These are phyloP conservation scores for Siniperca scherzeri DNA, from an alignment of 2,797 vertebrate genomes.

Conservation along the genomic window DNA sequence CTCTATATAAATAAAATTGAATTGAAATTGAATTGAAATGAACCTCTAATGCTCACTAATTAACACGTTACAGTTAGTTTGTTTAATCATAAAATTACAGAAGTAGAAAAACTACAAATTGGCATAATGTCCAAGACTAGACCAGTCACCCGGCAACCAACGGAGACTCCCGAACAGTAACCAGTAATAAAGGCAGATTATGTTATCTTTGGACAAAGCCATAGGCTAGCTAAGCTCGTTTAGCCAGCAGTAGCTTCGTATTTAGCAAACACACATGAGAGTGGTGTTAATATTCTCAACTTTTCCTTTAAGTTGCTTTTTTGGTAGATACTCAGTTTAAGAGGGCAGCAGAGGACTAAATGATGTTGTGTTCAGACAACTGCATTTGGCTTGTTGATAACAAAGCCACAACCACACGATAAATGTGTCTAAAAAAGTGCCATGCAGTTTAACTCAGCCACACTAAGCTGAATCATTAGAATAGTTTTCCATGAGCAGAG, in stretches of 20 bases:
- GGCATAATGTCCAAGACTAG: background rate
- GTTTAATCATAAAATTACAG: background rate
- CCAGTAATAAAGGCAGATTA: background rate
- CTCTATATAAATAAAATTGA: too few species aligned
- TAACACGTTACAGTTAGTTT: background rate
- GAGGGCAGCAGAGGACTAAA: slow-evolving; percentile 9
- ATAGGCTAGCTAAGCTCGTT: background rate
- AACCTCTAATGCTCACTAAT: background rate
- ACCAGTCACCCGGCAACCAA: background rate
- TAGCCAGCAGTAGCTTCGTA: background rate
- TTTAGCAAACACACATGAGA: background rate
- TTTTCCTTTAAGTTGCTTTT: background rate
- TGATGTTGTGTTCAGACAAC: slow-evolving; percentile 8
- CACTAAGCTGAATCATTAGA: slow-evolving; percentile 48
- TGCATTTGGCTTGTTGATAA: slow-evolving; percentile 18
- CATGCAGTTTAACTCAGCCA: slow-evolving; percentile 42
- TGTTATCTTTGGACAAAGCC: background rate
- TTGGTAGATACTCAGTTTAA: background rate
- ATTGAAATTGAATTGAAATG: too few species aligned
- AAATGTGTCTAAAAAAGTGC: slow-evolving; percentile 43
- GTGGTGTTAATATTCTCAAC: background rate
- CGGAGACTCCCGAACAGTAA: background rate
- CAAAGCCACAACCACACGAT: slow-evolving; percentile 20
- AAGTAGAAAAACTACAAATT: background rate
- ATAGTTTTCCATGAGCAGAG: slow-evolving; percentile 39